Evolutionary conservation across 2,888 invertebrate genomes (phyloP), one percentile per base, ranked within the genome.

Genomic region (Dynastes hyllus): DNA sequence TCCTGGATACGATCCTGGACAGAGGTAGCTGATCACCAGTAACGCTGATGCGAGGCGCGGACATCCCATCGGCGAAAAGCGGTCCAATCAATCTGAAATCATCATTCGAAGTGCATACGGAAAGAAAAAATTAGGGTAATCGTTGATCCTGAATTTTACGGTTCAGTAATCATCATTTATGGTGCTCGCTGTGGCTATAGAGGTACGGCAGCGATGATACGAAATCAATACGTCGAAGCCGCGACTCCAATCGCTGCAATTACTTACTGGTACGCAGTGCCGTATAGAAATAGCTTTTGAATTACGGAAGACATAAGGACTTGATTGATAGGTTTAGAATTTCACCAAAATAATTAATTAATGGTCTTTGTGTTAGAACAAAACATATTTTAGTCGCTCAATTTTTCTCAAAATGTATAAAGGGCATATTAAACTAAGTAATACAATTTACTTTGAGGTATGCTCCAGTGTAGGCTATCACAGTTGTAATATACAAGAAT

Each of bases 1-100:
- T 96, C 75, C 96, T 93, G 22, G 97, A 97, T 22, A 97, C 96
- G 65, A 97, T 92, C 65, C 97, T 92, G 0, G 97, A 94, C 79
- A 94, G 91, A 0, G 97, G 97, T 81, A 97, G 90, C 81, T 94
- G 92, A 78, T 91, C 92, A 2, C 96, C 96, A 13, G 95, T 93
- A 79, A 94, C 92, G 22, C 95, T 93, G 82, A 96, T 94, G 80
- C 97, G 92, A 0, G 97, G 97, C 0, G 95, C 92, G 85, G 94
- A 94, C 88, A 97, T 94, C 13, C 96, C 96, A 86, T 97, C 97
- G 32, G 96, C 91, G 88, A 94, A 97, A 0, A 95, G 92, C 0
- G 97, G 97, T 1, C 95, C 94, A 84, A 95, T 91, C 82, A 95
- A 89, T 87, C 94, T 94, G 85, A 4, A 83, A 83, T 76, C 67